A percentile compares a stretch with the other conserved stretches of the same genome.
phyloP scores from a whole-genome alignment of 2,888 invertebrate genomes.

The Meghimatium bilineatum region DNA sequence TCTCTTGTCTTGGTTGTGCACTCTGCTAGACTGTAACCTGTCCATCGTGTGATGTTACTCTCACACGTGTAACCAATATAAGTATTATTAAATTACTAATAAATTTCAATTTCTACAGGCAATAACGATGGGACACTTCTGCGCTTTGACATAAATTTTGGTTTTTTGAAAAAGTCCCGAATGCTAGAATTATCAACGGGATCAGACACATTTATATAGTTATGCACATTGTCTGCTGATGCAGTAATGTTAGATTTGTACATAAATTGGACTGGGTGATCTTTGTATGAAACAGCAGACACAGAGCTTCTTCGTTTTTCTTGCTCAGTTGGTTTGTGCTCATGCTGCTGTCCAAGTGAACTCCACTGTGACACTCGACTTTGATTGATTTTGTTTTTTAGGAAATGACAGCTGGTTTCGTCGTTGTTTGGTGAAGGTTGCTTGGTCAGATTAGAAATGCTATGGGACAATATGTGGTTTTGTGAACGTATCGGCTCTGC shows the following conservation, averaged over 20 bases:
- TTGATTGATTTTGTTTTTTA: background rate
- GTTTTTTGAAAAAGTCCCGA: conserved; percentile 8
- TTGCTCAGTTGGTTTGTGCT: too few species aligned
- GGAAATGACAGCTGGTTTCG: background rate
- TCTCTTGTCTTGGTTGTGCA: too few species aligned
- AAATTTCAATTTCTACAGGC: conserved; percentile 2
- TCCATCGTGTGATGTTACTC: too few species aligned
- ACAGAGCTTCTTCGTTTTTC: background rate
- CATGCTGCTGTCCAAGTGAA: background rate
- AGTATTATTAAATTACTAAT: too few species aligned
- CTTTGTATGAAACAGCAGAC: background rate
- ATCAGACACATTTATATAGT: too few species aligned
- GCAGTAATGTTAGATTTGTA: background rate
- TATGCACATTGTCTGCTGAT: background rate
- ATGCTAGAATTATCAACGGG: background rate
- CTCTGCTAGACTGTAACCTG: too few species aligned
- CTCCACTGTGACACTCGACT: background rate
- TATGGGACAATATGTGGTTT: background rate
- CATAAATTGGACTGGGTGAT: background rate
- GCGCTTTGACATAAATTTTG: background rate
- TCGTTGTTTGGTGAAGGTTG: background rate
- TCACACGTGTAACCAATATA: too few species aligned
- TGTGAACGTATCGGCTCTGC: background rate
- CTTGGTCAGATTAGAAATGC: background rate
- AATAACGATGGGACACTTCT: background rate